Evolutionary conservation across 2,113 vertebrate genomes (phyloP), one percentile per base, ranked within the genome.

Genomic region (Leuciscus idus): DNA sequence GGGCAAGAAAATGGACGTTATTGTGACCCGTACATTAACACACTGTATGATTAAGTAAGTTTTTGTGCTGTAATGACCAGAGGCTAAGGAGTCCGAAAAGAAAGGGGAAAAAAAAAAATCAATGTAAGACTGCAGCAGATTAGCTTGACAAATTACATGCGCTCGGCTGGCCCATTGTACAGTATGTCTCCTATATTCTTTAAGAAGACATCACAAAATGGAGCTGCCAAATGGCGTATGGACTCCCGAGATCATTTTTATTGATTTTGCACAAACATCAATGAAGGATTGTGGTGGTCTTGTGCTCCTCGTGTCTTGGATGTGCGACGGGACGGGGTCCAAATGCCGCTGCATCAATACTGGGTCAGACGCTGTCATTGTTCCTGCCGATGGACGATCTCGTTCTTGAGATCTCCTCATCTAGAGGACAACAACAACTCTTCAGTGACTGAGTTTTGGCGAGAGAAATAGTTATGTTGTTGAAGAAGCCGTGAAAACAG

Each of bases 111-210:
- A 93, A 78, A 93, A 92, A 96, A 95, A 98, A 98, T 98, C 97
- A 97, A 97, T 98, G 95, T 93, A 90, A 91, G 91, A 96, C 92
- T 95, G 94, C 94, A 93, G 93, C 94, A 93, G 94, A 93, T 96
- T 95, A 96, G 94, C 94, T 92, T 94, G 94, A 91, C 95, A 96
- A 97, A 98, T 98, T 98, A 97, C 94, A 93, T 89, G 93, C 95
- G 96, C 96, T 96, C 92, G 94, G 93, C 95, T 94, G 94, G 94
- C 93, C 97, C 92, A 95, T 97, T 98, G 96, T 97, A 95, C 94
- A 94, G 94, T 93, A 95, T 92, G 94, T 95, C 95, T 89, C 95
- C 96, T 95, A 95, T 95, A 96, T 96, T 96, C 96, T 94, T 70
- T 92, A 89, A 94, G 91, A 90, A 95, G 95, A 92, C 93, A 93